Percentiles rank a stretch among this genome's conserved stretches.
phyloP scores from a whole-genome alignment of 2,888 invertebrate genomes.

The Archips xylosteana region DNA sequence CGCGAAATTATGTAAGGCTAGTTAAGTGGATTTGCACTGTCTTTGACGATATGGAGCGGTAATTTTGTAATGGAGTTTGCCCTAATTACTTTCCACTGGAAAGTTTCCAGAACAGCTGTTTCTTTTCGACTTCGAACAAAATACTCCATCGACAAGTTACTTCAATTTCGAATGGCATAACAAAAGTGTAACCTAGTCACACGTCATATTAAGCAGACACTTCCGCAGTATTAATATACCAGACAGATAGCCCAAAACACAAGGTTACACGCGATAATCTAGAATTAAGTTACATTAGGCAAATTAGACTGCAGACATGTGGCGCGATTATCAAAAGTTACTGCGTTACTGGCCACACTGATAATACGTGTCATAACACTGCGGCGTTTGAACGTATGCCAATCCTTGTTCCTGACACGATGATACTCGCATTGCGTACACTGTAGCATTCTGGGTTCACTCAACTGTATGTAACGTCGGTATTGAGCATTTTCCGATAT shows the following conservation, averaged over 20 bases:
- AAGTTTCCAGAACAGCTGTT: too few relatives aligned
- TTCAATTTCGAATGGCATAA: background rate
- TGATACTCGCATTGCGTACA: conserved; percentile 10
- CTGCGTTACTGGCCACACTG: conserved; percentile 5
- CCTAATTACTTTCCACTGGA: too few relatives aligned
- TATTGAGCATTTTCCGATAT: conserved; percentile 8
- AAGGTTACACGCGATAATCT: conserved; percentile 1
- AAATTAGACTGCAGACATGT: conserved; percentile 10
- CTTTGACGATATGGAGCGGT: too few relatives aligned
- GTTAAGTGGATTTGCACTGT: too few relatives aligned
- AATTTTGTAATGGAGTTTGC: too few relatives aligned
- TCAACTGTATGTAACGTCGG: conserved; percentile 4
- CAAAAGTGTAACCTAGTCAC: background rate
- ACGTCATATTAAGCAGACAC: background rate
- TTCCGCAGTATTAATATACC: background rate
- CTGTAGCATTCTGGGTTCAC: conserved; percentile 8
- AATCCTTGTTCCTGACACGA: conserved; percentile 14
- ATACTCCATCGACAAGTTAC: background rate
- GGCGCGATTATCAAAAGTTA: conserved; percentile 7
- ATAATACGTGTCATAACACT: background rate
- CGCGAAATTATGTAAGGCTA: too few relatives aligned
- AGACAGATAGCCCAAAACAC: background rate
- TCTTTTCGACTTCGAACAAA: too few relatives aligned
- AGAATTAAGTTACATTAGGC: background rate
- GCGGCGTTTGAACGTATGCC: conserved; percentile 4